Conservation (phyloP, 2,888 invertebrate genomes). For the Steromphala cineraria region DNA sequence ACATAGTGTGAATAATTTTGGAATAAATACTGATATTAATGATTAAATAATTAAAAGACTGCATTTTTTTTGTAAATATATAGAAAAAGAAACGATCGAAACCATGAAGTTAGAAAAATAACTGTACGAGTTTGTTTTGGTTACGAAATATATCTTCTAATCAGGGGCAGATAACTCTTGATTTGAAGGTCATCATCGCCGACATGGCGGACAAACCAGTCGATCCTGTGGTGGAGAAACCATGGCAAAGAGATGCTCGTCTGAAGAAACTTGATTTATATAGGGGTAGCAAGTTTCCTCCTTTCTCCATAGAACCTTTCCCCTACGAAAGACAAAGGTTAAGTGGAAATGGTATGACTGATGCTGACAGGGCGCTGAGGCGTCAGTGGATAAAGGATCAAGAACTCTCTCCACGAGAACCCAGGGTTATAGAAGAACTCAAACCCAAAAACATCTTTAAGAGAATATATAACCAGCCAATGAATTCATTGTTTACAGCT, state of each 20-base stretch:
- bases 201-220: constrained; percentile 39
- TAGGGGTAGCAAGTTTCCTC: constrained; percentile 66
- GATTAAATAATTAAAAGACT: no score
- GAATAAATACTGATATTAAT: no score
- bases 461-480: constrained; percentile 56
- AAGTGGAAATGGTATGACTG: constrained; percentile 62
- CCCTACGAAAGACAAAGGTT: constrained; percentile 64
- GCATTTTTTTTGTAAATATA: no score
- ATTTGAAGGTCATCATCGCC: constrained; percentile 29
- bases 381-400: constrained; percentile 73
- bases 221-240: constrained; percentile 50
- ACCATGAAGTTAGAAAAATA: no score
- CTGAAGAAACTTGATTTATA: constrained; percentile 42
- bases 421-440: constrained; percentile 58
- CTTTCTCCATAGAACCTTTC: constrained; percentile 70
- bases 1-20: no score
- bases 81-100: no score
- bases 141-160: no score
- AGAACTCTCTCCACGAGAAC: constrained; percentile 67
- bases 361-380: constrained; percentile 66
- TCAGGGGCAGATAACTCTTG: constrained; percentile 15
- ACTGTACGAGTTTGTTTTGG: no score
- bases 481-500: constrained; percentile 45
- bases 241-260: constrained; percentile 51
- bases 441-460: constrained; percentile 62